Evolutionary conservation across 2,797 vertebrate genomes (phyloP).

Genomic region (Bucorvus abyssinicus): DNA sequence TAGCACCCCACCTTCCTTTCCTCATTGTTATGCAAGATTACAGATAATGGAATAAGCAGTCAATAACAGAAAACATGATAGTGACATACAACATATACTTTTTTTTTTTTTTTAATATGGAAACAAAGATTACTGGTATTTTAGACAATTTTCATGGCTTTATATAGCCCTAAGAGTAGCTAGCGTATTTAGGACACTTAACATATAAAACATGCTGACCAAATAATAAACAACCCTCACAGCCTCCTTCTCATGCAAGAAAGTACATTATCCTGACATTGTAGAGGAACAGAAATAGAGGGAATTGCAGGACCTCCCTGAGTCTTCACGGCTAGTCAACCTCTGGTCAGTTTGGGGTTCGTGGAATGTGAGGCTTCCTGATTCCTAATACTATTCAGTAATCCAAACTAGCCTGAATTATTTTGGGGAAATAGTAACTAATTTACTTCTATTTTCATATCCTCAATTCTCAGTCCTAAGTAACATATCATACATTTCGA

Average conservation of each 20-base stretch:
- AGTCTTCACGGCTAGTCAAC: not conserved
- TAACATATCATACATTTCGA: not conserved
- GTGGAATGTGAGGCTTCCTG: rapidly evolving
- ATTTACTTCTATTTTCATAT: not conserved
- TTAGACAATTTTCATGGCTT: not conserved
- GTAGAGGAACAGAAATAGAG: not conserved
- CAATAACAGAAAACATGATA: not conserved
- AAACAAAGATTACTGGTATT: not conserved
- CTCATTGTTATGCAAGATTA: not conserved
- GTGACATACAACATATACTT: not conserved
- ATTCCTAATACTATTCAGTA: not conserved
- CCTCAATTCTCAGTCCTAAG: not conserved
- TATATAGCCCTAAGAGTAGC: not conserved
- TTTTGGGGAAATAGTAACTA: not conserved
- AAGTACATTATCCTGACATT: not conserved
- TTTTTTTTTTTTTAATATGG: not conserved
- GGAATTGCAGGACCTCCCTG: not conserved
- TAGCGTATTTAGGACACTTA: not conserved
- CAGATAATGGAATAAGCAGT: not conserved
- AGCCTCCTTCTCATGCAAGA: not conserved
- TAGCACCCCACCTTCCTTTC: not conserved
- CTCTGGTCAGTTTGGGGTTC: rapidly evolving
- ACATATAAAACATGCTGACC: not conserved
- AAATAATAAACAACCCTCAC: not conserved
- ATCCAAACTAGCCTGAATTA: not conserved